Evolutionary conservation across 2,888 invertebrate species (phyloP), one percentile per base, ranked within the genome.

Genomic region (Pammene fasciana): DNA sequence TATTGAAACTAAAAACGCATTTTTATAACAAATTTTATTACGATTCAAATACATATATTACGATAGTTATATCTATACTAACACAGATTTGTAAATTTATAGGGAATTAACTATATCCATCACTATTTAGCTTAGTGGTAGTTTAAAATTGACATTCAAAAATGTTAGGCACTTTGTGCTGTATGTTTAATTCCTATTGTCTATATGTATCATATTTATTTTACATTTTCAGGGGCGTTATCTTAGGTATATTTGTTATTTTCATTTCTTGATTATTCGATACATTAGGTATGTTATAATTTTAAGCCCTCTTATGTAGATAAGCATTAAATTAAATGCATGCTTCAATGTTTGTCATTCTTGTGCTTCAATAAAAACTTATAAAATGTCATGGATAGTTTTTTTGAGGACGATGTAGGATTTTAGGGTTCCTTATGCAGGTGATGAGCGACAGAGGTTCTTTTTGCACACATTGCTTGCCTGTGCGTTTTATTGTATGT

Each of bases 401-500:
- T 80, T 86, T 79, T 87, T 86, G 68, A 68, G 68, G 56, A 74
- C 68, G 67, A 68, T 57, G 72, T 43, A 61, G 62, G 64, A 34
- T 64, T 65, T 71, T 65, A 59, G 64, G 55, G 74, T 74, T 54
- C 34, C 54, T 54, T 68, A 72, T 34, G 68, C 64, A 60, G 71
- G 67, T 70, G 68, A 65, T 73, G 60, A 64, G 72, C 73, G 74
- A 75, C 75, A 75, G 84, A 72, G 83, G 85, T 78, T 73, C 72
- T 75, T 83, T 89, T 90, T 91, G 90, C 91, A 90, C 91, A 90
- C 90, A 90, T 91, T 90, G 89, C 77, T 86, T 82, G 84, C 78
- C 77, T 80, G 82, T 86, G 80, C 78, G 77, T 79, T 82, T 80
- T 85, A 67, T 82, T 85, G 75, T 86, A 81, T 82, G 76, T 76